A percentile compares a stretch with the other conserved stretches of the same genome.
Evolutionary conservation across 2,888 invertebrate genomes (phyloP).

Genomic region (Diachrysia chrysitis): DNA sequence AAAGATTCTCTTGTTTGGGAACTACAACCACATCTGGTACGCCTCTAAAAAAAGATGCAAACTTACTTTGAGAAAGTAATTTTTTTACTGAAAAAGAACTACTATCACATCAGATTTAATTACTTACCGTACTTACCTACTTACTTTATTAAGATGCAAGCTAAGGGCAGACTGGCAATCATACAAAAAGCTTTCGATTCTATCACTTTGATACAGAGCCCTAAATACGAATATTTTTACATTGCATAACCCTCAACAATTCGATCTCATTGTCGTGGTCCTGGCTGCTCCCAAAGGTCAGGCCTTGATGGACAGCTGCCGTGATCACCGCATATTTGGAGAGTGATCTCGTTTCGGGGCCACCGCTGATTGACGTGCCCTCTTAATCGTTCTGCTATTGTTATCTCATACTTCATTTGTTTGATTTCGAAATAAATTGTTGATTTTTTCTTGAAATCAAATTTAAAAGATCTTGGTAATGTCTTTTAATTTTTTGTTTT

Average conservation of each 20-base stretch:
- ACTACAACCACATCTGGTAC: too few species aligned
- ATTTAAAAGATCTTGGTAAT: not conserved
- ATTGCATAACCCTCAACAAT: constrained; percentile 20
- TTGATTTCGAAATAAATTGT: not conserved
- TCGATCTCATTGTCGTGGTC: constrained; percentile 48
- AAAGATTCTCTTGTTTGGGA: too few species aligned
- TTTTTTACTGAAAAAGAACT: too few species aligned
- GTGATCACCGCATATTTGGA: constrained; percentile 48
- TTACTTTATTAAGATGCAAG: too few species aligned
- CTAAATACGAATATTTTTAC: not conserved
- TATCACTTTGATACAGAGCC: not conserved
- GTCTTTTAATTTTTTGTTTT: not conserved
- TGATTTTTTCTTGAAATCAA: not conserved
- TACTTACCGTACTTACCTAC: too few species aligned
- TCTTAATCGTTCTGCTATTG: constrained; percentile 31
- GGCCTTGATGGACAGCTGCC: constrained; percentile 51
- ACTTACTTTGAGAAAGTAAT: too few species aligned
- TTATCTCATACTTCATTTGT: constrained; percentile 7
- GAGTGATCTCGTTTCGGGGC: constrained; percentile 47
- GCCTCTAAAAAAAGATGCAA: too few species aligned
- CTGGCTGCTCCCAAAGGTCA: constrained; percentile 45
- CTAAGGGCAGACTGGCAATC: too few species aligned
- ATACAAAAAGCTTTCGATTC: too few species aligned
- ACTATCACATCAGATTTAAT: too few species aligned
- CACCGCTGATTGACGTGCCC: constrained; percentile 38